Base-by-base conservation (phyloP, 2,797 vertebrate genomes). In the Lutjanus campechanus region DNA sequence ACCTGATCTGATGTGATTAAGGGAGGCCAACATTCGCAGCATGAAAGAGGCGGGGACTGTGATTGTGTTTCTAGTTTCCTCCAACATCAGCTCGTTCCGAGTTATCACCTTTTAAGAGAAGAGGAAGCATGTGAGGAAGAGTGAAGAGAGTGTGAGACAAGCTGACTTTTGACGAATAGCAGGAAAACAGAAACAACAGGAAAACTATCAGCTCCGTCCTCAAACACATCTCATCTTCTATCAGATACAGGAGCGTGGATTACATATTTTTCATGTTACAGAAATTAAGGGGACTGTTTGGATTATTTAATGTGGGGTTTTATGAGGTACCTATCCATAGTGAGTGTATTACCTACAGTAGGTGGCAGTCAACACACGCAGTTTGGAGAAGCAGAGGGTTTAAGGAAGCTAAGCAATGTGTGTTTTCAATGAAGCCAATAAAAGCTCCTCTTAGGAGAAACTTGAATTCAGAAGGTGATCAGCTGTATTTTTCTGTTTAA, bases 21-120 rank as follows among this genome's bases (percentile, higher is more conserved):
- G 90, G 0, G 98, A 99, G 59, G 98, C 98, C 94, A 99, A 91
- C 98, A 99, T 99, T 87, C 98, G 94, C 78, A 99, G 93, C 98
- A 99, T 99, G 92, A 99, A 99, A 63, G 98, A 99, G 69, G 98
- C 98, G 29, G 98, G 98, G 75, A 99, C 98, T 20, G 98, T 99
- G 86, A 99, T 99, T 82, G 98, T 99, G 93, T 99, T 99, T 90
- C 98, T 97, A 0, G 98, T 99, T 92, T 99, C 98, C 83, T 99
- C 98, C 84, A 99, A 92, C 98, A 99, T 99, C 88, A 99, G 93
- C 88, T 99, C 98, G 65, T 99, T 99, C 46, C 98, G 97, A 82
- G 97, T 97, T 91, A 99, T 99, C 66, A 99, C 98, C 98, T 99
- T 85, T 0, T 83, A 62, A 55, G 10, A 72, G 22, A 43, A 87